Percentiles rank a stretch among this genome's conserved stretches.
phyloP scores from a whole-genome alignment of 2,888 invertebrate genomes.

The Drosophila diplacantha region DNA sequence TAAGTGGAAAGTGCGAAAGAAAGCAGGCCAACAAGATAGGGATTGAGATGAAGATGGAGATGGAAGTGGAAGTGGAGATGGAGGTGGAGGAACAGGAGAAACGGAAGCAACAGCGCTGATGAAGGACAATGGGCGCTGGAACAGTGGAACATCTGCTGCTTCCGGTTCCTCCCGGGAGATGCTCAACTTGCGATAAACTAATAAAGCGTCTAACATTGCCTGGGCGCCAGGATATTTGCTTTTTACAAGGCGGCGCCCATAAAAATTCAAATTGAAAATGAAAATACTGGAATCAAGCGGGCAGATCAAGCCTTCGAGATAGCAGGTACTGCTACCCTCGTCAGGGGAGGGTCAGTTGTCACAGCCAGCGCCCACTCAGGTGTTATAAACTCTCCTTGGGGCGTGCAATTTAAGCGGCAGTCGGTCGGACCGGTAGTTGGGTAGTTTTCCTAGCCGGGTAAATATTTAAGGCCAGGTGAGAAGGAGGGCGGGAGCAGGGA shows the following conservation, averaged over 20 bases:
- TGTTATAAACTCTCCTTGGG: slow-evolving; percentile 51
- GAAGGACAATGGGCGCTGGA: slow-evolving; percentile 39
- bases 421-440: slow-evolving; percentile 18
- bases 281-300: slow-evolving; percentile 60
- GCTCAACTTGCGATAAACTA: slow-evolving; percentile 67
- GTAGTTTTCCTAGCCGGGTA: slow-evolving; percentile 54
- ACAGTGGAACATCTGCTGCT: slow-evolving; percentile 43
- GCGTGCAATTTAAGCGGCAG: slow-evolving; percentile 23
- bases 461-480: slow-evolving; percentile 57
- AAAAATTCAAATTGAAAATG: slow-evolving; percentile 70
- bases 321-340: slow-evolving; percentile 52
- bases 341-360: slow-evolving; percentile 51
- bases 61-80: neutral
- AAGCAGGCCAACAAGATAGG: slow-evolving; percentile 12
- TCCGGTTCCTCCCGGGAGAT: slow-evolving; percentile 56
- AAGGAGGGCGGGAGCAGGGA: neutral
- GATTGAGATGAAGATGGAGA: slow-evolving; percentile 18
- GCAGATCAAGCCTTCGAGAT: slow-evolving; percentile 55
- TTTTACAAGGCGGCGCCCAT: slow-evolving; percentile 60
- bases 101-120: slow-evolving; percentile 36
- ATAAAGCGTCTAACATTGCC: slow-evolving; percentile 69
- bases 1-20: slow-evolving; percentile 31
- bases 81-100: neutral
- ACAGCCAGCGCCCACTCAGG: slow-evolving; percentile 42
- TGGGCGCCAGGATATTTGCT: slow-evolving; percentile 65